Conservation (phyloP, 92 coral and sea anemone genomes). For the Montipora capitata region DNA sequence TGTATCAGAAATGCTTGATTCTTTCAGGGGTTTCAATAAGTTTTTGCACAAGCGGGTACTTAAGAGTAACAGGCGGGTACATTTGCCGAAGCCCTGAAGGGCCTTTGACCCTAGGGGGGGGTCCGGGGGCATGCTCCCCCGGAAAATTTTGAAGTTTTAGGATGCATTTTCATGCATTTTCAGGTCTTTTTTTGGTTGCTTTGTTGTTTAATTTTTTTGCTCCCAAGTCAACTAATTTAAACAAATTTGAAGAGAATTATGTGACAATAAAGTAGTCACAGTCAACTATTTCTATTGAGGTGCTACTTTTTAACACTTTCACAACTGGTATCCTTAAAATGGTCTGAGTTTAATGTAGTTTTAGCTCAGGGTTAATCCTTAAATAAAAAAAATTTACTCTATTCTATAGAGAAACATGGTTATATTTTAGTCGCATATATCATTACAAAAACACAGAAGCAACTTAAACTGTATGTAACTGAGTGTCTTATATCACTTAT, state of each 20-base stretch:
- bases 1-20: too few species aligned
- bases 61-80: constrained; percentile 40
- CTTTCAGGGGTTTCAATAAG: constrained; percentile 35
- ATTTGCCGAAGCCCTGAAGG: constrained; percentile 5
- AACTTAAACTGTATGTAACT: neutral
- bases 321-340: too few species aligned
- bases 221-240: constrained; percentile 16
- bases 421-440: constrained; percentile 21
- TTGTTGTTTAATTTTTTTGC: constrained; percentile 49
- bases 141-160: constrained; percentile 25
- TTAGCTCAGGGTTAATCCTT: constrained; percentile 23
- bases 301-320: too few species aligned
- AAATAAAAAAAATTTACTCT: neutral
- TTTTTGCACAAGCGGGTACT: constrained; percentile 50
- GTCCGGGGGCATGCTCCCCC: neutral
- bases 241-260: neutral
- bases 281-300: too few species aligned
- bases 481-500: constrained; percentile 19
- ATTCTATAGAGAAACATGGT: constrained; percentile 18
- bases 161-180: constrained; percentile 19
- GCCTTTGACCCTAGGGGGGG: neutral
- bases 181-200: constrained; percentile 43
- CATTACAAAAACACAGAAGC: constrained; percentile 28
- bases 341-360: neutral
- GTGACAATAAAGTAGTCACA: neutral